phyloP scores from a whole-genome alignment of 2,113 vertebrate genomes.

The Rhizomys pruinosus region DNA sequence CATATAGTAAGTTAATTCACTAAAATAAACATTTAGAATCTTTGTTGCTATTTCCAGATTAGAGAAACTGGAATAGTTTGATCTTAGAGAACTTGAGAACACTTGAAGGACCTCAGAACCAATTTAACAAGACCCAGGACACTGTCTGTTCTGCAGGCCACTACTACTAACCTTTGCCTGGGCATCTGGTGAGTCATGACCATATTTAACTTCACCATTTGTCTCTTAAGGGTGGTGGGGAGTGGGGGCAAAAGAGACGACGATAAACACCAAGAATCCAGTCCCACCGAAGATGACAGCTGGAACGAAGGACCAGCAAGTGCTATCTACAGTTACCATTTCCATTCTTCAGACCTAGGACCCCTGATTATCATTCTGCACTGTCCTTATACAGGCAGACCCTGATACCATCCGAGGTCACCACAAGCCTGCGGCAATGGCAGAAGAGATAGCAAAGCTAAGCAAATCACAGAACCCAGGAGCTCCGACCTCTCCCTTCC shows the following conservation, averaged over 20 bases:
- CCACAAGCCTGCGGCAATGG: neutral
- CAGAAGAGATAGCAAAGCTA: constrained; percentile 3
- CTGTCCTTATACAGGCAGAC: neutral
- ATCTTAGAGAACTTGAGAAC: neutral
- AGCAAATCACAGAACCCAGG: neutral
- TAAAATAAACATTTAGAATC: neutral
- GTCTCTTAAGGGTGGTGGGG: constrained; percentile 30
- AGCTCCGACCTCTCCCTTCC: neutral
- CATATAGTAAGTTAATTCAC: too few species aligned
- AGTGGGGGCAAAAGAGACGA: neutral
- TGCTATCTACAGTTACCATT: neutral
- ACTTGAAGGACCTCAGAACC: neutral
- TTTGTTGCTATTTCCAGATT: neutral
- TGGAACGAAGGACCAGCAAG: neutral
- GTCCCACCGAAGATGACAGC: neutral
- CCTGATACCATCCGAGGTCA: accelerated
- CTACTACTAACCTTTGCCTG: neutral
- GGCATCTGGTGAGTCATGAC: constrained; percentile 46
- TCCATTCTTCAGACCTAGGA: neutral
- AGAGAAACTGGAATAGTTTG: too few species aligned
- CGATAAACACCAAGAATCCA: constrained; percentile 6
- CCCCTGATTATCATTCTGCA: neutral
- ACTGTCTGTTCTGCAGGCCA: neutral
- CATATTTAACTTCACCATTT: constrained; percentile 71
- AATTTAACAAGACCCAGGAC: neutral